A percentile compares a stretch with the other conserved stretches of the same genome.
phyloP scores from a whole-genome alignment of 2,888 invertebrate species.

The Himalopsyche anomala region DNA sequence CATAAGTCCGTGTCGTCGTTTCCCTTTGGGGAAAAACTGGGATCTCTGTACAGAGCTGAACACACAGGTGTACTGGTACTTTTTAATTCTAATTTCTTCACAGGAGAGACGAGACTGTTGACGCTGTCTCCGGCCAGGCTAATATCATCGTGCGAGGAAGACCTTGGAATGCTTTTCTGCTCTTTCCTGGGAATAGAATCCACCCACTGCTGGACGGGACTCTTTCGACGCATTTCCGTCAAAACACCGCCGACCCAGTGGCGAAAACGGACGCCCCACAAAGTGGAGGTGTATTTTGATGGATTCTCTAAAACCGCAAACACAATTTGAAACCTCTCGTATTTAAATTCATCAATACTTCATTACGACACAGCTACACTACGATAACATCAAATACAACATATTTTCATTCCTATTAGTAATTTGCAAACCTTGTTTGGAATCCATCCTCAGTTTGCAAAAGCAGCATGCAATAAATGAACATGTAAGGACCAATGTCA shows the following conservation, averaged over 20 bases:
- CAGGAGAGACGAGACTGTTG: slow-evolving; percentile 46
- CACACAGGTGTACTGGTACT: slow-evolving; percentile 69
- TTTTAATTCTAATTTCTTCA: slow-evolving; percentile 66
- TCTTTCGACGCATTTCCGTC: slow-evolving; percentile 80
- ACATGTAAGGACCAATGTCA: slow-evolving; percentile 56
- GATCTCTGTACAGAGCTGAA: slow-evolving; percentile 44
- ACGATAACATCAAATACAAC: neutral
- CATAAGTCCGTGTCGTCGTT: slow-evolving; percentile 44
- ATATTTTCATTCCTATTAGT: slow-evolving; percentile 14
- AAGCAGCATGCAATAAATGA: slow-evolving; percentile 76
- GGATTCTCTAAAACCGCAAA: slow-evolving; percentile 47
- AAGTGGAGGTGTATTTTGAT: slow-evolving; percentile 66
- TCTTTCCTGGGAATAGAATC: slow-evolving; percentile 79
- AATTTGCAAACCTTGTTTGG: slow-evolving; percentile 74
- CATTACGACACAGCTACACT: neutral
- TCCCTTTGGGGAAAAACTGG: slow-evolving; percentile 36
- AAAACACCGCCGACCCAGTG: slow-evolving; percentile 76
- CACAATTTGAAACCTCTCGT: slow-evolving; percentile 18
- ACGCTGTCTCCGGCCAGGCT: slow-evolving; percentile 52
- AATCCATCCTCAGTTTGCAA: slow-evolving; percentile 74
- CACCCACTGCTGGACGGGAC: slow-evolving; percentile 86
- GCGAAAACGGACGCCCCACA: slow-evolving; percentile 70
- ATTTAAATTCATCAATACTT: neutral
- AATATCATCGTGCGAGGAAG: slow-evolving; percentile 58
- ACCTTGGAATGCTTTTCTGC: slow-evolving; percentile 45